Conservation (phyloP, 2,113 vertebrate species). For the Cygnus buccinator region DNA sequence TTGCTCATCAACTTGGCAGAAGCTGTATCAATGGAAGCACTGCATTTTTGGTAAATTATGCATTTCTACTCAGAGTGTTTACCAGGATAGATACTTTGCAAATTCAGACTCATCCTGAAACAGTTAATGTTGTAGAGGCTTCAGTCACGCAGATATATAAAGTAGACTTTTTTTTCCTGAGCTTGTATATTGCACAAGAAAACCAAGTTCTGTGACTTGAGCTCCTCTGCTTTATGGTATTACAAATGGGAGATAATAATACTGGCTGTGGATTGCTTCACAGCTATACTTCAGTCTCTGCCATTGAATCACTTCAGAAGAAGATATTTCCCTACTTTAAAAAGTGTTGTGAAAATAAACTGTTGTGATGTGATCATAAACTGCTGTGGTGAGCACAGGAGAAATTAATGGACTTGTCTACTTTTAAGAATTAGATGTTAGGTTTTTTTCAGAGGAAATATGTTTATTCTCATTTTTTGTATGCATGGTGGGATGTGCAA, state of each 20-base stretch:
- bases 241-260: not conserved
- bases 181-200: not conserved
- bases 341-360: not conserved
- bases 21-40: not conserved
- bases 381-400: not conserved
- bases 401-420: not conserved
- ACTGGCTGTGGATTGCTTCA: not conserved
- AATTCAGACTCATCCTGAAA: not conserved
- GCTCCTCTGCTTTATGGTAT: not conserved
- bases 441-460: not conserved
- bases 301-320: not conserved
- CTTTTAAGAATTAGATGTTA: not conserved
- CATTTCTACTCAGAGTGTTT: not conserved
- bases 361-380: not conserved
- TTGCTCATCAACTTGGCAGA: not conserved
- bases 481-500: not conserved
- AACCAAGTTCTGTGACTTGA: not conserved
- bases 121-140: not conserved
- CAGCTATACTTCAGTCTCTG: not conserved
- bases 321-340: not conserved
- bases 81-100: not conserved
- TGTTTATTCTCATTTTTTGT: not conserved
- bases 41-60: not conserved
- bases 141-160: not conserved
- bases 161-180: not conserved